phyloP scores from a whole-genome alignment of 2,888 invertebrate genomes.

The Octonoba sinensis region DNA sequence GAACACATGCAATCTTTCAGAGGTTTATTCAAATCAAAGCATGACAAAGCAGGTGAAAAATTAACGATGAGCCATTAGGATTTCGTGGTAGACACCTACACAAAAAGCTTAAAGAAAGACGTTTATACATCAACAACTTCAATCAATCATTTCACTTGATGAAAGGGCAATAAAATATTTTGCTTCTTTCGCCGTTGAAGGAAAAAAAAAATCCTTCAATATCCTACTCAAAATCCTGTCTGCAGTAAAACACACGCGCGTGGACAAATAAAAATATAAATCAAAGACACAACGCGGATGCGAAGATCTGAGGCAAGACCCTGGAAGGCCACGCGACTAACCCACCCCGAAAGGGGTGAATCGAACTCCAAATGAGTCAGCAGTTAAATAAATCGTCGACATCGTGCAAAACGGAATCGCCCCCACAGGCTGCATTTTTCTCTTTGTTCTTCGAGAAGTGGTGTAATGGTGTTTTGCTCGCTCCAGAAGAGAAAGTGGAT shows the following conservation, averaged over 20 bases:
- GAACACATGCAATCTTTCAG: too few species aligned
- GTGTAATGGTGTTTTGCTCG: too few species aligned
- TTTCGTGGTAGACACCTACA: too few species aligned
- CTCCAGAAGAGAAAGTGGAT: too few species aligned
- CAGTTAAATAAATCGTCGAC: slow-evolving; percentile 31
- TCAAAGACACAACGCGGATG: slow-evolving; percentile 25
- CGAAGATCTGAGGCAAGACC: slow-evolving; percentile 21
- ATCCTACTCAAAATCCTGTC: slow-evolving; percentile 39
- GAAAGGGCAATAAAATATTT: too few species aligned
- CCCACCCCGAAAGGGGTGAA: slow-evolving; percentile 26
- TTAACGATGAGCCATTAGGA: too few species aligned
- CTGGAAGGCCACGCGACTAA: slow-evolving; percentile 39
- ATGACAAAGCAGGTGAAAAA: too few species aligned
- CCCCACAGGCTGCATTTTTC: slow-evolving; percentile 6
- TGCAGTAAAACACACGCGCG: slow-evolving; percentile 10
- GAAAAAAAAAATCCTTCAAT: slow-evolving; percentile 8
- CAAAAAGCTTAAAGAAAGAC: too few species aligned
- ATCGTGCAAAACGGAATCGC: slow-evolving; percentile 19
- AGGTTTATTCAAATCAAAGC: too few species aligned
- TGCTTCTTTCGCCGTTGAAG: not conserved
- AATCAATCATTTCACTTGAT: too few species aligned
- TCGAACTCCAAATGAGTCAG: slow-evolving; percentile 20
- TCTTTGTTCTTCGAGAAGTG: too few species aligned
- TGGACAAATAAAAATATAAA: slow-evolving; percentile 25
- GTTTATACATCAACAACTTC: too few species aligned